Base-by-base conservation (phyloP, 1,140 invertebrate species). In the Saccostrea cuccullata region DNA sequence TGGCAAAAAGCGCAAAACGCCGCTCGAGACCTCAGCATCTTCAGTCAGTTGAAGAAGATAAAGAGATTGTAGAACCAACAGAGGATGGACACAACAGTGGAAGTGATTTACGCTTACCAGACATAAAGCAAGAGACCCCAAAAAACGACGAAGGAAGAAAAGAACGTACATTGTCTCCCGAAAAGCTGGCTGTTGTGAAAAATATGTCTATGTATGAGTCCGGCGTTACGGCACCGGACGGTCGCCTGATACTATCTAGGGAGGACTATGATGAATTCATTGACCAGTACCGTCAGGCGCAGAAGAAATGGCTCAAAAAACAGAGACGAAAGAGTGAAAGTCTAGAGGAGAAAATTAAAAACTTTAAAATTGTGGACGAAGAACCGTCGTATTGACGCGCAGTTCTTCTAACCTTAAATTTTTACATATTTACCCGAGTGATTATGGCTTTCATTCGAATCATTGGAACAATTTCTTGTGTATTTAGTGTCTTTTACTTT, bases 181-280 rank as follows among this genome's bases (percentile, higher is more conserved):
- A 40, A 6, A 56, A 84, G 17, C 20, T 84, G 23, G 82, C 82
- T 23, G 30, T 84, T 55, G 20, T 84, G 23, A 84, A 84, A 84
- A 84, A 56, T 56, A 84, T 87, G 77, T 87, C 89, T 0, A 84
- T 84, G 17, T 90, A 84, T 84, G 89, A 90, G 60, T 85, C 86
- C 67, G 89, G 89, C 4, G 77, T 87, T 2, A 84, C 86, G 47
- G 86, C 89, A n/a, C 89, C 89, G 20, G 87, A 90, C 6, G 89
- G 89, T 20, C 84, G 82, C 12, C 60, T 90, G 20, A 77, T 90
- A 26, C 77, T 90, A 26, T 87, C 89, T 8, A 60, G 15, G 12
- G 70, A 90, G 12, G 89, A 90, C 73, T 90, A 90, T 67, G 84
- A 90, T 8, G 36, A 86, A 47, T 90, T 86, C 55, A 82, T 90